Conservation (phyloP, 2,888 invertebrate genomes). For the Unio delphinus region DNA sequence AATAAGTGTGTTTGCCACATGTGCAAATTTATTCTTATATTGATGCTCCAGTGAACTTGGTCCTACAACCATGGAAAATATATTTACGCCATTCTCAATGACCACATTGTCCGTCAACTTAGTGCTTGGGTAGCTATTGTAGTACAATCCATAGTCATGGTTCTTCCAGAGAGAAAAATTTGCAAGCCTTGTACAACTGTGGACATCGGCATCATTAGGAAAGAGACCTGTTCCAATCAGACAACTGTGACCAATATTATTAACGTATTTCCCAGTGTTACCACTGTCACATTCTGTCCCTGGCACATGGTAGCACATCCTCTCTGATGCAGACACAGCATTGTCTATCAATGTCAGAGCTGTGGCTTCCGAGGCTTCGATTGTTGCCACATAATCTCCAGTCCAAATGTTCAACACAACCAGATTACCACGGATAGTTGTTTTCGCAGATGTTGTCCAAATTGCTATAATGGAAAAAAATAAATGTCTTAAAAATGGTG, state of each 20-base stretch:
- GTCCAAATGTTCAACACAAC: constrained; percentile 51
- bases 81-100: constrained; percentile 52
- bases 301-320: constrained; percentile 41
- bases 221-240: constrained; percentile 39
- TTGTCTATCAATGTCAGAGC: constrained; percentile 41
- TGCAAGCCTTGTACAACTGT: constrained; percentile 35
- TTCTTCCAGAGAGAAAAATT: constrained; percentile 51
- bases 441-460: constrained; percentile 27
- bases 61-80: constrained; percentile 52
- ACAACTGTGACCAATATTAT: constrained; percentile 41
- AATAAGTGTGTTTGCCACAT: constrained; percentile 40
- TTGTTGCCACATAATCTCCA: constrained; percentile 42
- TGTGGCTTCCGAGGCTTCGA: constrained; percentile 23
- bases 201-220: constrained; percentile 21
- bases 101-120: constrained; percentile 30
- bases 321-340: constrained; percentile 52
- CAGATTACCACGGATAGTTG: constrained; percentile 46
- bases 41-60: constrained; percentile 41
- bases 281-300: constrained; percentile 45
- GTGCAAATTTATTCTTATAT: constrained; percentile 34
- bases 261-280: constrained; percentile 32
- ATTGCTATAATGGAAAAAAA: constrained; percentile 41
- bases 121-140: constrained; percentile 22
- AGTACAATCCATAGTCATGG: constrained; percentile 59
- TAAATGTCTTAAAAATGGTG: too few relatives aligned